phyloP scores from a whole-genome alignment of 2,888 invertebrate species.

The Elysia crispata region DNA sequence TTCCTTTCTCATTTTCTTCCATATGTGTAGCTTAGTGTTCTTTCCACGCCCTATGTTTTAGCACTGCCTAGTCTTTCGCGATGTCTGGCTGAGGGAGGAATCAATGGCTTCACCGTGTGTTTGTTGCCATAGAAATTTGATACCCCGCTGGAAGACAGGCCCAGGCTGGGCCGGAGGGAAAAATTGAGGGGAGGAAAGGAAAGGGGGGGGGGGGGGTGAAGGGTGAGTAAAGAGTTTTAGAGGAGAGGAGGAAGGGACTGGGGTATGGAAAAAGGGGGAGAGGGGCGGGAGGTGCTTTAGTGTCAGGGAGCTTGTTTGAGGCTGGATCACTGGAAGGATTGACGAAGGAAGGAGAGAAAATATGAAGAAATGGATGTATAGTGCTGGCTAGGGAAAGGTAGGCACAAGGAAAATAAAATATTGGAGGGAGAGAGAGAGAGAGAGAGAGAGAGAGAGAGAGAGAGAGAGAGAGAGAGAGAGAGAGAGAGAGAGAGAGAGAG shows the following conservation, averaged over 20 bases:
- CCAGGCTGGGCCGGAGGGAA: not conserved
- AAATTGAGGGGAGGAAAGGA: constrained; percentile 3
- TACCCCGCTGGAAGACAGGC: constrained; percentile 26
- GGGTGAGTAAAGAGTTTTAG: not conserved
- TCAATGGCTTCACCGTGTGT: constrained; percentile 37
- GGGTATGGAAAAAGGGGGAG: not conserved
- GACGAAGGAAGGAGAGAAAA: too few relatives aligned
- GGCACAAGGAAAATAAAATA: not conserved
- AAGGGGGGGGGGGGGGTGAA: not conserved
- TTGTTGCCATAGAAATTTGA: constrained; percentile 46
- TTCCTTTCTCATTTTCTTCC: too few relatives aligned
- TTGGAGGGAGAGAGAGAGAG: too few relatives aligned
- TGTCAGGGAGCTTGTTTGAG: not conserved
- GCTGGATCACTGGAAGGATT: not conserved
- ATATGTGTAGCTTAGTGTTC: too few relatives aligned
- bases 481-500: too few relatives aligned
- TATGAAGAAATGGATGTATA: too few relatives aligned
- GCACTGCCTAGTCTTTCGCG: too few relatives aligned
- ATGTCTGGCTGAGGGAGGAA: constrained; percentile 21
- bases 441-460: too few relatives aligned
- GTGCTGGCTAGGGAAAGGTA: not conserved
- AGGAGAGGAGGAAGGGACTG: not conserved
- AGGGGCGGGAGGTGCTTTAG: constrained; percentile 10
- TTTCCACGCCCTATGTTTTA: too few relatives aligned
- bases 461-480: not conserved